Conservation (phyloP, 2,797 vertebrate species). For the Mus spretus region DNA sequence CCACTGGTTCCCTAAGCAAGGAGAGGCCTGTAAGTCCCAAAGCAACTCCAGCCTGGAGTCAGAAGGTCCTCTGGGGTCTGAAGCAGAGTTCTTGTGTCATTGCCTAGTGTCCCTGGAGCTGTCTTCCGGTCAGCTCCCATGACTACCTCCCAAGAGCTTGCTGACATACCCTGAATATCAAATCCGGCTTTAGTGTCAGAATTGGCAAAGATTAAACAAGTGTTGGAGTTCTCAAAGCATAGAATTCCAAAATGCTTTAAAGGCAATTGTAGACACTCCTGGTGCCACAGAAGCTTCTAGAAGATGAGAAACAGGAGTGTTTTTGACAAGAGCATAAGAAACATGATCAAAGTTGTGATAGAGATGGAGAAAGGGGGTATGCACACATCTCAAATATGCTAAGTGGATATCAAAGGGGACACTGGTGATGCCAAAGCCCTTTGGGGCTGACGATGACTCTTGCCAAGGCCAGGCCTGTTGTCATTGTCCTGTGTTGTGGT, state of each 20-base stretch:
- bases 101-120: neutral
- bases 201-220: constrained; percentile 3
- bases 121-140: neutral
- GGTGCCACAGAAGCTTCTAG: neutral
- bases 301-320: neutral
- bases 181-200: constrained; percentile 6
- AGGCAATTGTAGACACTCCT: neutral
- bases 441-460: neutral
- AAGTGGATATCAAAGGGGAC: neutral
- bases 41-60: neutral
- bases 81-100: neutral
- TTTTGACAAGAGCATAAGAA: neutral
- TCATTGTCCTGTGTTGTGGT: neutral
- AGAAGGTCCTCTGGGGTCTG: neutral
- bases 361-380: neutral
- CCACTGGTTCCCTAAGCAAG: neutral
- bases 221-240: neutral
- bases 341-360: neutral
- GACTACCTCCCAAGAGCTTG: neutral
- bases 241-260: neutral
- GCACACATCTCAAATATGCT: neutral
- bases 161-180: constrained; percentile 10
- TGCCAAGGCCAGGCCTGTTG: neutral
- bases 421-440: neutral
- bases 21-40: neutral